Evolutionary conservation across 2,113 vertebrate genomes (phyloP).

Genomic region (Dissostichus mawsoni): DNA sequence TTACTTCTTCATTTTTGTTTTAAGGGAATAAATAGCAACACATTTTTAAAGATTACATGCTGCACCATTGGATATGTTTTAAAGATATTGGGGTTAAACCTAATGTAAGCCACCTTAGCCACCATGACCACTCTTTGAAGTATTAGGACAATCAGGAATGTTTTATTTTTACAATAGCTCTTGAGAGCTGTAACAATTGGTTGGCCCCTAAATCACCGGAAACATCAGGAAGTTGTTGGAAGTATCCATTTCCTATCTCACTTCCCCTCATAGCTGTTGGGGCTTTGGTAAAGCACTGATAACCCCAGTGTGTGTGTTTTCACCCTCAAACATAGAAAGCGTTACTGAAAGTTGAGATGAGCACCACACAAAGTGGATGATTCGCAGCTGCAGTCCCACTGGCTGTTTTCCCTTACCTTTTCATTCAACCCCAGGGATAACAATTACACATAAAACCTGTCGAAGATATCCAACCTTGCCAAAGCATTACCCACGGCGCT

Average conservation of each 20-base stretch:
- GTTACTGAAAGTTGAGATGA: constrained; percentile 63
- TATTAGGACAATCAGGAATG: constrained; percentile 17
- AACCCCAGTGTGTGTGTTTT: constrained; percentile 42
- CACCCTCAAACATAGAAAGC: constrained; percentile 51
- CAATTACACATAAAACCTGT: constrained; percentile 52
- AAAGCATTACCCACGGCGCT: constrained; percentile 51
- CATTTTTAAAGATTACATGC: neutral
- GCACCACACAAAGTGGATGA: constrained; percentile 12
- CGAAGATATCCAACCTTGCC: constrained; percentile 40
- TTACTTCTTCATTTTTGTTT: neutral
- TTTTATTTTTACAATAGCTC: constrained; percentile 46
- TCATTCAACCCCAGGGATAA: constrained; percentile 47
- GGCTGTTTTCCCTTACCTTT: constrained; percentile 53
- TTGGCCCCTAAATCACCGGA: constrained; percentile 77
- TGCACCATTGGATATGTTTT: constrained; percentile 25
- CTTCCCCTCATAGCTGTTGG: constrained; percentile 68
- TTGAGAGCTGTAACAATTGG: constrained; percentile 53
- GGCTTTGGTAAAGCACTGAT: constrained; percentile 71
- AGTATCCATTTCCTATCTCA: constrained; percentile 87
- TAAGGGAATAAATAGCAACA: too few relatives aligned
- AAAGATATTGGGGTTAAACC: constrained; percentile 19
- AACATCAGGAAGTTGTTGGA: constrained; percentile 90
- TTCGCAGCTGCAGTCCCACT: constrained; percentile 22
- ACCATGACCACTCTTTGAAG: constrained; percentile 15
- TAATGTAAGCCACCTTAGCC: constrained; percentile 17